Evolutionary conservation across 1,140 invertebrate species (phyloP).

Genomic region (Drosophila jambulina): DNA sequence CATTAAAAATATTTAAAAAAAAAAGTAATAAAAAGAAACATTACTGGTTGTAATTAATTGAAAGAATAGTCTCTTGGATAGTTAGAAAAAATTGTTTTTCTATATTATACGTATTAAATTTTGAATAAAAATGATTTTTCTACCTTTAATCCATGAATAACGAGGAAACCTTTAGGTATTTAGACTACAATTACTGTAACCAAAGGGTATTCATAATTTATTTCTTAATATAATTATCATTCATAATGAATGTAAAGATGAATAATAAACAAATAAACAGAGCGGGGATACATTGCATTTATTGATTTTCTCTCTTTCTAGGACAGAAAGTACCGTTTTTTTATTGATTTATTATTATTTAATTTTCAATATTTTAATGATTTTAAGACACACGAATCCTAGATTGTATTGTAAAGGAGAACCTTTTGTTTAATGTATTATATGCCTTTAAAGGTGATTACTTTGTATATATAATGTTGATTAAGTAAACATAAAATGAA

Average conservation of each 20-base stretch:
- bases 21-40: neutral
- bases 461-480: neutral
- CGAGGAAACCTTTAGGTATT: neutral
- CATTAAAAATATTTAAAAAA: neutral
- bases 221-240: no score
- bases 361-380: no score
- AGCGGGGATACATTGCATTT: no score
- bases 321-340: no score
- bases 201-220: no score
- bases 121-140: neutral
- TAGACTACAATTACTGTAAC: no score
- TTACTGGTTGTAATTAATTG: neutral
- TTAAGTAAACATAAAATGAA: conserved; percentile 7
- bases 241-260: no score
- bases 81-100: neutral
- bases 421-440: neutral
- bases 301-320: no score
- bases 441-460: neutral
- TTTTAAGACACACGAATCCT: neutral
- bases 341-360: no score
- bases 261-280: no score
- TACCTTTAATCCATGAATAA: neutral
- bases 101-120: neutral
- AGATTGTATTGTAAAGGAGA: neutral
- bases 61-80: neutral